Conservation (phyloP, 2,113 vertebrate genomes). For the Thunnus maccoyii region DNA sequence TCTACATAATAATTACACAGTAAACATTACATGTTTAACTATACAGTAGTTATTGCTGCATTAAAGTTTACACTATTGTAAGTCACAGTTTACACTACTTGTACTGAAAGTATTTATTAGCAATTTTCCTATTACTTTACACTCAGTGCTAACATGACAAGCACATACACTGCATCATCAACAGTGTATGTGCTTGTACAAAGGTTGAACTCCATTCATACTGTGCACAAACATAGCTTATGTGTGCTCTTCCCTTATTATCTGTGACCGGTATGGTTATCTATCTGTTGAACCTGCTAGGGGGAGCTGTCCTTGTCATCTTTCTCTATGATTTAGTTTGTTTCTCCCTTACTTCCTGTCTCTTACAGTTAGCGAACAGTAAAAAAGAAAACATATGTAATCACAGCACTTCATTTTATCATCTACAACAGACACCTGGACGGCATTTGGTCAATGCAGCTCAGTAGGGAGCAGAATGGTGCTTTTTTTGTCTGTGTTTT, state of each 20-base stretch:
- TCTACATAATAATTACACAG: slow-evolving; percentile 17
- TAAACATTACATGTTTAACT: slow-evolving; percentile 16
- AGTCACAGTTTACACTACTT: slow-evolving; percentile 19
- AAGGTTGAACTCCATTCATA: slow-evolving; percentile 14
- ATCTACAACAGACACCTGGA: neutral
- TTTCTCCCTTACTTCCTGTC: neutral
- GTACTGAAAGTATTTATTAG: too few relatives aligned
- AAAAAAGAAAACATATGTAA: slow-evolving; percentile 6
- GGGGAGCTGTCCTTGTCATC: slow-evolving; percentile 20
- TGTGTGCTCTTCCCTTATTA: neutral
- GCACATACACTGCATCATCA: neutral
- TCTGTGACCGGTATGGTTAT: neutral
- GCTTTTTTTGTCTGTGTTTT: slow-evolving; percentile 35
- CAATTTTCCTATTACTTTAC: neutral
- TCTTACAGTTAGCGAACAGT: neutral
- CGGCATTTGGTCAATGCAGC: slow-evolving; percentile 30
- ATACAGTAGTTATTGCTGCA: neutral
- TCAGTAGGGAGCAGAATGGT: slow-evolving; percentile 24
- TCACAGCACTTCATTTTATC: slow-evolving; percentile 23
- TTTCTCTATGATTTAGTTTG: neutral
- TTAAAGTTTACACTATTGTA: slow-evolving; percentile 26
- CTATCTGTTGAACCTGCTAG: slow-evolving; percentile 26
- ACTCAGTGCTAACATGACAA: neutral
- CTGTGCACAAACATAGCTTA: neutral
- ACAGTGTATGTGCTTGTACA: neutral